Percentiles rank a stretch among this genome's conserved stretches.
phyloP scores from a whole-genome alignment of 2,797 vertebrate species.

The Linurgus olivaceus region DNA sequence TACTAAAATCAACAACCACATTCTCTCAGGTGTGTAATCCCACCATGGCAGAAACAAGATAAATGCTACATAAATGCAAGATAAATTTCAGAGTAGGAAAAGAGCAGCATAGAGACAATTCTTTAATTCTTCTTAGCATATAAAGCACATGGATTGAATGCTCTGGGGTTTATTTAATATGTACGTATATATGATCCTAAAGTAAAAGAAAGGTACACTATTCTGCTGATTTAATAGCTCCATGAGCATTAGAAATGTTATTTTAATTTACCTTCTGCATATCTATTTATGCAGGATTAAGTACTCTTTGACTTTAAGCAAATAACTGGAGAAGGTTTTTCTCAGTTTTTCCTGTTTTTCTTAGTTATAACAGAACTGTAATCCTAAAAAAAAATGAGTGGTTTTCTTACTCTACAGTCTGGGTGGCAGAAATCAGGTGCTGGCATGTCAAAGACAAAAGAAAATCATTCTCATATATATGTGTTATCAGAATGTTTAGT shows the following conservation, averaged over 20 bases:
- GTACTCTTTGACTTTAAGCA: background rate
- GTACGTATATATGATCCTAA: background rate
- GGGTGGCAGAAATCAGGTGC: background rate
- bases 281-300: background rate
- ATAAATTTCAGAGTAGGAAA: background rate
- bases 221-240: background rate
- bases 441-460: background rate
- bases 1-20: background rate
- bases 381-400: background rate
- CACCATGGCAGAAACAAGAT: background rate
- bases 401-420: background rate
- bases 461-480: background rate
- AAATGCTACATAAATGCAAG: background rate
- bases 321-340: background rate
- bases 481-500: background rate
- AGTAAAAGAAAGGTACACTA: background rate
- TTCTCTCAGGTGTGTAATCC: background rate
- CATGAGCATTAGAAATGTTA: background rate
- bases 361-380: background rate
- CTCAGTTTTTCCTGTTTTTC: background rate
- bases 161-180: background rate
- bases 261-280: background rate
- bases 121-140: background rate
- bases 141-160: background rate
- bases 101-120: background rate